These are phyloP conservation scores for Gadopsis bispinosus DNA, from an alignment of 2,797 vertebrate genomes.

Conservation along the genomic window DNA sequence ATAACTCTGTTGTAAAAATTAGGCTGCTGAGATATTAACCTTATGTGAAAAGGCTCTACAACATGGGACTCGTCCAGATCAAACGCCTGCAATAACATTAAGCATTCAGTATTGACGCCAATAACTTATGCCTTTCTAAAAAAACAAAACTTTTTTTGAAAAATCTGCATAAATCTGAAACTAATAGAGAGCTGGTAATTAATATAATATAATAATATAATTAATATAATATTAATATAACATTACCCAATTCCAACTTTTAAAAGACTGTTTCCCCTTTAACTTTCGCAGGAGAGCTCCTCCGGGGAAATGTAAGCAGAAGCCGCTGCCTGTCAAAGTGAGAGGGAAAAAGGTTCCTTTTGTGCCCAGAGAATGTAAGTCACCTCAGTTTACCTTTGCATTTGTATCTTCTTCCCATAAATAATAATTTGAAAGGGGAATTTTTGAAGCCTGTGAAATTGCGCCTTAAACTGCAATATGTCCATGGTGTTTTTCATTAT, in stretches of 20 bases:
- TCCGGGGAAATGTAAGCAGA: conserved; percentile 89
- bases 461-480: conserved; percentile 11
- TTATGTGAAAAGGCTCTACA: background rate
- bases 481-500: background rate
- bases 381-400: conserved; percentile 4
- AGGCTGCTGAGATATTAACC: background rate
- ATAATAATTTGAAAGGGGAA: background rate
- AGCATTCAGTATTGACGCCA: background rate
- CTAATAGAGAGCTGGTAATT: background rate
- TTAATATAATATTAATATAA: background rate
- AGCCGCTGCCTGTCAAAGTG: conserved; percentile 85
- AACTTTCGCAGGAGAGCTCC: conserved; percentile 85
- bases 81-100: background rate
- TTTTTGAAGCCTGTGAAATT: conserved; percentile 15
- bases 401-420: background rate
- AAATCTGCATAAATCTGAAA: background rate
- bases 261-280: background rate
- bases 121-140: background rate
- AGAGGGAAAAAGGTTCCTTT: conserved; percentile 85
- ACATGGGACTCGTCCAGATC: background rate
- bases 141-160: background rate
- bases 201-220: background rate
- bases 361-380: conserved; percentile 86
- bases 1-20: no score
- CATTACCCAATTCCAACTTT: background rate